Base-by-base conservation (phyloP, 2,113 vertebrate genomes). In the Saccopteryx bilineata region DNA sequence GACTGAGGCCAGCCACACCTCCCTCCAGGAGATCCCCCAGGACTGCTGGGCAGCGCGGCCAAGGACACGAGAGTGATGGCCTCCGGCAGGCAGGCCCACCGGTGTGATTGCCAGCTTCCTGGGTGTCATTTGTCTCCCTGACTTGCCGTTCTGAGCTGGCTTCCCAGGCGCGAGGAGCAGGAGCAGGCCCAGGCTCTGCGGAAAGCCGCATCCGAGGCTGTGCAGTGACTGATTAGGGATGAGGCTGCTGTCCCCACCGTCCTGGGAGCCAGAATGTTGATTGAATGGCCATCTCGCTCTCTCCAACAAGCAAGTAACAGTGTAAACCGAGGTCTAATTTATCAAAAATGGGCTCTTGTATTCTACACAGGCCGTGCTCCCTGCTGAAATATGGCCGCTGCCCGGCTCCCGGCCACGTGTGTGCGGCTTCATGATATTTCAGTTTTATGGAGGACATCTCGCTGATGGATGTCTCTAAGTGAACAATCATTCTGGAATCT, bases 371-470 rank as follows among this genome's bases (percentile, higher is more conserved):
- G 66, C 94, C 21, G 1, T 60, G 94, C 71, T 90, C 96, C 12
- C 66, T 0, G 0, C 95, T 97, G 97, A 97, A 97, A 97, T 96
- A 97, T 15, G 87, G 91, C 61, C 50, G 63, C 95, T 94, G 94
- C 95, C 95, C 97, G 6, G 94, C 85, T 23, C 68, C 60, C 7
- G 39, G 94, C 80, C 97, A 87, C 79, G 56, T 75, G 92, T 15
- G 74, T 58, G n/a, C 78, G 48, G 79, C 93, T 95, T 94, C 91
- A 94, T 94, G 97, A 96, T 97, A 96, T 96, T 97, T 97, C 97
- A 97, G 95, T 94, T 97, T 97, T 95, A 96, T 95, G 97, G 97
- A 75, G 94, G 95, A 93, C 94, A 96, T 94, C 96, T 90, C 79
- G 21, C 91, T 97, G 97, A 97, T 87, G 92, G 80, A 97, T 96